A percentile compares a stretch with the other conserved stretches of the same genome.
Evolutionary conservation across 2,888 invertebrate genomes (phyloP).

Genomic region (Gerosis bhagava): DNA sequence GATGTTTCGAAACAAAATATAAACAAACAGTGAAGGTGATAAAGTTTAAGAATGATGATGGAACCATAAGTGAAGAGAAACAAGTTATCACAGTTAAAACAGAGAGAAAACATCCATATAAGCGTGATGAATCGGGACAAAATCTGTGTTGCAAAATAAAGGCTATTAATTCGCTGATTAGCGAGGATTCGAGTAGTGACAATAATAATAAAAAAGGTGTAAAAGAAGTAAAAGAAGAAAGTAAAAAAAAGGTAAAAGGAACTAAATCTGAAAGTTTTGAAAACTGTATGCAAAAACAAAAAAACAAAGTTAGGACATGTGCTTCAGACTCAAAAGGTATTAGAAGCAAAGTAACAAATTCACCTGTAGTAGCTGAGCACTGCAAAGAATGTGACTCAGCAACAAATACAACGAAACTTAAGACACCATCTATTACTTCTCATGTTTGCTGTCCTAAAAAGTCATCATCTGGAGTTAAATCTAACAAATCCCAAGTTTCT

Average conservation of each 20-base stretch:
- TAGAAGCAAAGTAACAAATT: neutral
- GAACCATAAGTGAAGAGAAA: slow-evolving; percentile 46
- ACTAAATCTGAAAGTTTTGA: slow-evolving; percentile 1
- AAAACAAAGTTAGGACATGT: slow-evolving; percentile 2
- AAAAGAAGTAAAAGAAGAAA: too few relatives aligned
- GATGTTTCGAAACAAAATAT: slow-evolving; percentile 42
- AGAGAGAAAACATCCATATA: slow-evolving; percentile 38
- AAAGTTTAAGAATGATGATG: slow-evolving; percentile 43
- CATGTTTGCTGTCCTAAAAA: slow-evolving; percentile 3
- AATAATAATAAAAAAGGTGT: too few relatives aligned
- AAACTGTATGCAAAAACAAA: neutral
- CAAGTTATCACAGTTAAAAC: slow-evolving; percentile 47
- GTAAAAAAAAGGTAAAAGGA: neutral
- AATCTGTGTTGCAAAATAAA: slow-evolving; percentile 3
- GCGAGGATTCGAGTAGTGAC: neutral
- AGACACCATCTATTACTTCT: neutral
- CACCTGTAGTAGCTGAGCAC: too few relatives aligned
- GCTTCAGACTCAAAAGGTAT: neutral
- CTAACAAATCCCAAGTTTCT: neutral
- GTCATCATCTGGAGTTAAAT: neutral
- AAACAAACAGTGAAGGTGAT: slow-evolving; percentile 48
- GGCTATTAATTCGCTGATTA: slow-evolving; percentile 2
- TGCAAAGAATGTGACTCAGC: neutral
- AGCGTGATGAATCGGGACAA: neutral
- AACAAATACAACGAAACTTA: neutral